Evolutionary conservation across 2,113 vertebrate genomes (phyloP).

Genomic region (Anarrhichthys ocellatus): DNA sequence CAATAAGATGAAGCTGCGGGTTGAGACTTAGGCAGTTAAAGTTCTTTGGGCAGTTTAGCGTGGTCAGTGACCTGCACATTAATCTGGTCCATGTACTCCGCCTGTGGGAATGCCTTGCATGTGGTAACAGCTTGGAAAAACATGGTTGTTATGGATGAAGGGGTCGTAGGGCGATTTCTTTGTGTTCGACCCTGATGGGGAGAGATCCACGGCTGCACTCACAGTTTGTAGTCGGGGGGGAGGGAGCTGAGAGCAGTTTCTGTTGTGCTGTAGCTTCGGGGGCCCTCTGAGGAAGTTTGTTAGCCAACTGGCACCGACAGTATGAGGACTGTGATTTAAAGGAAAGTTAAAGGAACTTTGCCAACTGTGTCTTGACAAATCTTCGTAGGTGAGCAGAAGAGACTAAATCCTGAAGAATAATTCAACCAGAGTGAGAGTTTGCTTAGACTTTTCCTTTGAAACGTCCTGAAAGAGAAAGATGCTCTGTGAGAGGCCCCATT

Average conservation of each 20-base stretch:
- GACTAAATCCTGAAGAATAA: constrained; percentile 26
- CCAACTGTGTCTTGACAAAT: constrained; percentile 29
- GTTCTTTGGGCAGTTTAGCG: constrained; percentile 51
- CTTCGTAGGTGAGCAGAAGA: constrained; percentile 36
- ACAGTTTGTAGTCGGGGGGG: constrained; percentile 15
- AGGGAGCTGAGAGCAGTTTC: constrained; percentile 29
- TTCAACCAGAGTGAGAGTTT: constrained; percentile 36
- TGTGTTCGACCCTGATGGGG: constrained; percentile 62
- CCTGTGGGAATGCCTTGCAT: constrained; percentile 67
- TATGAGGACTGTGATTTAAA: constrained; percentile 41
- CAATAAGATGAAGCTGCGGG: constrained; percentile 18
- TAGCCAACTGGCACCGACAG: constrained; percentile 49
- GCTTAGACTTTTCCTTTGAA: constrained; percentile 33
- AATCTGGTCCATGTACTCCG: constrained; percentile 65
- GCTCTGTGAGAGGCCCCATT: constrained; percentile 31
- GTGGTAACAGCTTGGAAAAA: constrained; percentile 71
- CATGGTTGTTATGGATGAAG: constrained; percentile 62
- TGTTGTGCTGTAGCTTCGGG: constrained; percentile 48
- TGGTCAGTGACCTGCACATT: constrained; percentile 72
- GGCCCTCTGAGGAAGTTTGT: constrained; percentile 43
- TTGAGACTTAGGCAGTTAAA: constrained; percentile 25
- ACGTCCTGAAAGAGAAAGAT: constrained; percentile 12
- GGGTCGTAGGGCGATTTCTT: constrained; percentile 56
- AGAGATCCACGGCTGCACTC: constrained; percentile 39
- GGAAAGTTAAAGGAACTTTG: constrained; percentile 25